Evolutionary conservation across 2,797 vertebrate species (phyloP).

Genomic region (Sardinella longiceps): DNA sequence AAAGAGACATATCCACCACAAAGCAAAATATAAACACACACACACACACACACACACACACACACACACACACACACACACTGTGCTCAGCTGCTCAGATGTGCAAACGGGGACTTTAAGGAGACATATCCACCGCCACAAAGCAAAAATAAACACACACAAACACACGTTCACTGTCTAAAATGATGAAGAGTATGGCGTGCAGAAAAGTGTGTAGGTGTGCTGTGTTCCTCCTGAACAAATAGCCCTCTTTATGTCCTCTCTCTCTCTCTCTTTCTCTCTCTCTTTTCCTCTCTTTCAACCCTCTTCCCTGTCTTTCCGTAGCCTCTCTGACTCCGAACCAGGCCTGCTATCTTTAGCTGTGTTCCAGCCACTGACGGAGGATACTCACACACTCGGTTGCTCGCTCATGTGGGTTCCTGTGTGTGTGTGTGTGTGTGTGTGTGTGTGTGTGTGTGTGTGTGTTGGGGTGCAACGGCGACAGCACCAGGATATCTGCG

Average conservation of each 20-base stretch:
- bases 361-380: constrained; percentile 2
- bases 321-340: background rate
- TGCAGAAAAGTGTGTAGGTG: background rate
- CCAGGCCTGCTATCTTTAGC: constrained; percentile 6
- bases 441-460: background rate
- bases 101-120: background rate
- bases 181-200: background rate
- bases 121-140: too few relatives aligned
- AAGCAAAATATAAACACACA: background rate
- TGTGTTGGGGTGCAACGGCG: background rate
- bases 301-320: background rate
- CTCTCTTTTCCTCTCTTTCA: too few relatives aligned
- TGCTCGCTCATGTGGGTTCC: background rate
- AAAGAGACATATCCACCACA: background rate
- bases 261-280: background rate
- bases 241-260: background rate
- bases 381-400: background rate
- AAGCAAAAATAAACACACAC: background rate
- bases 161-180: background rate
- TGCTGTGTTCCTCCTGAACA: background rate
- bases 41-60: background rate
- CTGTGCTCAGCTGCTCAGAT: background rate
- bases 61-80: constrained; percentile 12
- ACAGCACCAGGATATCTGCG: background rate
- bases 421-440: constrained; percentile 14